phyloP scores from a whole-genome alignment of 2,797 vertebrate species.

The Eutrigla gurnardus region DNA sequence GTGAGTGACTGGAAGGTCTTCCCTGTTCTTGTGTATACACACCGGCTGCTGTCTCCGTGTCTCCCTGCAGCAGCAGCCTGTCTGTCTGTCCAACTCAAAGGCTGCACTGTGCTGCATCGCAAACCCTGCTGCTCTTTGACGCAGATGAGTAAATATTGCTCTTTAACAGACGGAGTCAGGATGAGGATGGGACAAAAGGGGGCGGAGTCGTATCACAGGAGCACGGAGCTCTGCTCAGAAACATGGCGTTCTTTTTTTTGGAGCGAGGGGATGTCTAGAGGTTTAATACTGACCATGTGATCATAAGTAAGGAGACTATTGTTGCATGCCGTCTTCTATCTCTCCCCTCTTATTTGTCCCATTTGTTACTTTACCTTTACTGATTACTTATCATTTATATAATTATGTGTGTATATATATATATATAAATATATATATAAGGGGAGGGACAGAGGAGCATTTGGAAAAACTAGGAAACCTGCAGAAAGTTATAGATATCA shows the following conservation, averaged over 20 bases:
- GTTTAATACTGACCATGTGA: conserved; percentile 10
- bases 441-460: no score
- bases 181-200: conserved; percentile 51
- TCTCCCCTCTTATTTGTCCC: background rate
- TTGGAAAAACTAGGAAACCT: background rate
- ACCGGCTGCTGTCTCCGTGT: conserved; percentile 42
- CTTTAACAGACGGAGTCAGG: conserved; percentile 70
- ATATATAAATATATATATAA: no score
- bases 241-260: background rate
- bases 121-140: conserved; percentile 76
- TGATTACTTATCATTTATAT: background rate
- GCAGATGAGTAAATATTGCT: conserved; percentile 83
- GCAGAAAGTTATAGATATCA: background rate
- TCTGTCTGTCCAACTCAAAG: conserved; percentile 70
- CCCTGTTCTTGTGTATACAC: conserved; percentile 37
- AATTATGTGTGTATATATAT: no score
- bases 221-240: conserved; percentile 19
- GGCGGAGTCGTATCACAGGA: background rate
- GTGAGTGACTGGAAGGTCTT: conserved; percentile 50
- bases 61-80: conserved; percentile 38
- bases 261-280: background rate
- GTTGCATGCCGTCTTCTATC: background rate
- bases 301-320: background rate
- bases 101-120: conserved; percentile 69
- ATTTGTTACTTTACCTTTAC: background rate